Evolutionary conservation across 2,888 invertebrate genomes (phyloP).

Genomic region (Conus canariensis): DNA sequence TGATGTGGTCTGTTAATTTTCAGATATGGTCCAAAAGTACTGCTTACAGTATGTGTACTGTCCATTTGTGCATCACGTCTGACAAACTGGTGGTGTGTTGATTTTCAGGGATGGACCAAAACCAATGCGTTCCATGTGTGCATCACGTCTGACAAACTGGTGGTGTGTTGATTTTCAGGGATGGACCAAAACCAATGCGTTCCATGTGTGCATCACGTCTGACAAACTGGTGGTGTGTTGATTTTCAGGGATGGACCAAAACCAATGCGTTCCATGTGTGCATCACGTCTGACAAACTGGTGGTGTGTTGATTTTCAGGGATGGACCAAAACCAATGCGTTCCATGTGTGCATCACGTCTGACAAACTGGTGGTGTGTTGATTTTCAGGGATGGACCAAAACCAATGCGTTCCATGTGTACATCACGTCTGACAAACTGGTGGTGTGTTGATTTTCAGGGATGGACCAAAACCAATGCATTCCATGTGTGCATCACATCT

Average conservation of each 20-base stretch:
- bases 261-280: too few relatives aligned
- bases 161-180: conserved; percentile 84
- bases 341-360: conserved; percentile 95
- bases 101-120: conserved; percentile 92
- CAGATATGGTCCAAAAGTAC: too few relatives aligned
- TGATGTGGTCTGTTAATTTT: too few relatives aligned
- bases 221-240: conserved; percentile 93
- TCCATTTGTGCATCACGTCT: too few relatives aligned
- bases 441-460: conserved; percentile 83
- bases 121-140: conserved; percentile 97
- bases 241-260: conserved; percentile 86
- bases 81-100: too few relatives aligned
- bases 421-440: conserved; percentile 98
- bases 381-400: conserved; percentile 92
- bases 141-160: conserved; percentile 98
- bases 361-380: conserved; percentile 88
- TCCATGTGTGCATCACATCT: conserved; percentile 96
- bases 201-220: conserved; percentile 96
- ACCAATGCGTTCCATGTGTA: conserved; percentile 97
- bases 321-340: conserved; percentile 98
- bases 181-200: conserved; percentile 99
- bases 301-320: conserved; percentile 79
- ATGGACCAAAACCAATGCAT: conserved; percentile 99
- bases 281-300: too few relatives aligned
- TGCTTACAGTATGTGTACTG: too few relatives aligned